Percentiles rank a stretch among this genome's conserved stretches.
Evolutionary conservation across 2,797 vertebrate species (phyloP).

Genomic region (Crocidura indochinensis): DNA sequence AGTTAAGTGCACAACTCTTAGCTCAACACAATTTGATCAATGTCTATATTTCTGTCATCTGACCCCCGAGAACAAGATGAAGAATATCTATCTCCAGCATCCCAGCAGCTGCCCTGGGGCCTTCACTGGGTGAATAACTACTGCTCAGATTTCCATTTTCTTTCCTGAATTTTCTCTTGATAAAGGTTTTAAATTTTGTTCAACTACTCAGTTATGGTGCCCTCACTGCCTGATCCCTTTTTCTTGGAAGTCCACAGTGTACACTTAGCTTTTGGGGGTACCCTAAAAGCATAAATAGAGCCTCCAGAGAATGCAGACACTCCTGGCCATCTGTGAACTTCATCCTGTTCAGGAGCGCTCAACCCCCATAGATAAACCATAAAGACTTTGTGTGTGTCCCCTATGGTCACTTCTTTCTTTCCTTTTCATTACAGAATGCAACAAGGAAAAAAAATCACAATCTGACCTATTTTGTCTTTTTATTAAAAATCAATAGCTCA

Average conservation of each 20-base stretch:
- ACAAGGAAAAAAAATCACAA: not conserved
- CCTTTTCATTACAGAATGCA: not conserved
- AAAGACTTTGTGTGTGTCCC: not conserved
- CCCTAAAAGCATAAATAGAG: not conserved
- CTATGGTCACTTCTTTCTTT: not conserved
- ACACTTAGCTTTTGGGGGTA: not conserved
- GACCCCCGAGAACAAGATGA: not conserved
- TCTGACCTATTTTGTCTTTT: not conserved
- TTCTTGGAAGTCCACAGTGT: not conserved
- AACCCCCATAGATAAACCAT: not conserved
- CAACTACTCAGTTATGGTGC: not conserved
- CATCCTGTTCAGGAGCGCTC: not conserved
- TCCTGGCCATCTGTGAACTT: not conserved
- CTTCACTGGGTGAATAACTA: not conserved
- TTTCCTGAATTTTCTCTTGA: slow-evolving; percentile 1
- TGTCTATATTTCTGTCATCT: accelerated
- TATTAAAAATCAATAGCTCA: not conserved
- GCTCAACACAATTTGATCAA: not conserved
- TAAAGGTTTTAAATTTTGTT: not conserved
- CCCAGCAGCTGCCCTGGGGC: not conserved
- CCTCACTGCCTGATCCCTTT: accelerated
- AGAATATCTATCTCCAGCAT: not conserved
- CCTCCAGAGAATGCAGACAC: not conserved
- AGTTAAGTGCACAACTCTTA: not conserved
- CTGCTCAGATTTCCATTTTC: not conserved